Evolutionary conservation across 1,140 invertebrate species (phyloP).

Genomic region (Ceratosolen solmsi): DNA sequence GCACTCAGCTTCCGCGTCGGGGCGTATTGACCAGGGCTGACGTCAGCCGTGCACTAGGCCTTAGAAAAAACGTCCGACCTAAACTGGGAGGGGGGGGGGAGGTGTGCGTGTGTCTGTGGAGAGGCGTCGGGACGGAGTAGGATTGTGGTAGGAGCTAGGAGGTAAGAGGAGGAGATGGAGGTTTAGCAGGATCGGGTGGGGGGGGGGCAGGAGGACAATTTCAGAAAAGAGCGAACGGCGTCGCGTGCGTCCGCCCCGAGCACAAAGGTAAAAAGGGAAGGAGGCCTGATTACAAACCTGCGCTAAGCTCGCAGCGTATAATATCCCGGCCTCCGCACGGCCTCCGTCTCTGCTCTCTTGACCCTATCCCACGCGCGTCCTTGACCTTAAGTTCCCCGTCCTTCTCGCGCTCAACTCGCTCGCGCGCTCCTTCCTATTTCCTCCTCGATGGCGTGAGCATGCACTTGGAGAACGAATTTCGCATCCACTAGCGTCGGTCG

Average conservation of each 20-base stretch:
- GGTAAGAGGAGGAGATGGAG: no score
- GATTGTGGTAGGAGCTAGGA: no score
- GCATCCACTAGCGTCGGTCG: no score
- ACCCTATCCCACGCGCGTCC: conserved; percentile 44
- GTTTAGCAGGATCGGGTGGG: not conserved
- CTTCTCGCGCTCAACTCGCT: not conserved
- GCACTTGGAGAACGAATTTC: conserved; percentile 17
- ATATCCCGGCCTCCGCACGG: conserved; percentile 3
- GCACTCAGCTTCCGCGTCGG: not conserved
- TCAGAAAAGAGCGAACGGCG: not conserved
- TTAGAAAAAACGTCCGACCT: not conserved
- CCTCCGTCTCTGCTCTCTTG: conserved; percentile 43
- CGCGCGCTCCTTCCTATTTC: not conserved
- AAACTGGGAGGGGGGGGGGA: not conserved
- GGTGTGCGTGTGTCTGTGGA: no score
- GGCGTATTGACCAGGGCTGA: conserved; percentile 37
- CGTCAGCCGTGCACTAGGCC: not conserved
- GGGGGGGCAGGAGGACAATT: not conserved
- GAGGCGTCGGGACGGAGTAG: not conserved
- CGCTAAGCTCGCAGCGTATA: not conserved
- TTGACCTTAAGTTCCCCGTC: conserved; percentile 45
- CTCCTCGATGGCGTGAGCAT: not conserved
- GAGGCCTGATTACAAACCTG: not conserved
- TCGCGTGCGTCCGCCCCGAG: not conserved
- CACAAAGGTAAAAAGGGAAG: not conserved